Evolutionary conservation across 2,888 invertebrate species (phyloP).

Genomic region (Caenorhabditis japonica): DNA sequence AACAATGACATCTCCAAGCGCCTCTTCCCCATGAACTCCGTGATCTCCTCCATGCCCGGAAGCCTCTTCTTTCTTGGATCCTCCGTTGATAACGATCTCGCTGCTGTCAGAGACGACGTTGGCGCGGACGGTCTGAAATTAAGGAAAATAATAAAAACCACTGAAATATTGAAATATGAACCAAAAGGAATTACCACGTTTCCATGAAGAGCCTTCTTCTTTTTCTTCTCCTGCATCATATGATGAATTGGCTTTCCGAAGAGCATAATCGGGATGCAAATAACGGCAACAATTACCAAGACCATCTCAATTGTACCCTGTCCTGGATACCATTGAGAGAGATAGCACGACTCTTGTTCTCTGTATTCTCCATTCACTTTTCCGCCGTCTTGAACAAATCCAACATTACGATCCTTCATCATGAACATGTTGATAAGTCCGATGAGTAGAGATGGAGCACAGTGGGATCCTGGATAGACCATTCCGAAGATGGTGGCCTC

Average conservation of each 20-base stretch:
- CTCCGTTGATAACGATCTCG: conserved; percentile 74
- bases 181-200: conserved; percentile 58
- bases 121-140: conserved; percentile 71
- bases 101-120: conserved; percentile 74
- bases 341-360: conserved; percentile 62
- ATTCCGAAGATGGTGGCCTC: conserved; percentile 64
- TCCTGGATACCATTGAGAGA: conserved; percentile 78
- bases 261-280: conserved; percentile 77
- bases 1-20: conserved; percentile 89
- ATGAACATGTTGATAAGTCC: conserved; percentile 75
- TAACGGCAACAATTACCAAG: conserved; percentile 77
- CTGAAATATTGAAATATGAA: neutral
- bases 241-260: conserved; percentile 76
- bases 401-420: conserved; percentile 59
- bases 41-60: conserved; percentile 36
- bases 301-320: conserved; percentile 77
- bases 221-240: conserved; percentile 72
- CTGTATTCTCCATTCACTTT: conserved; percentile 40
- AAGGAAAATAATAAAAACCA: neutral
- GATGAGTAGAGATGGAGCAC: conserved; percentile 76
- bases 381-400: conserved; percentile 46
- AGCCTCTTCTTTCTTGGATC: conserved; percentile 54
- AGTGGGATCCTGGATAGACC: conserved; percentile 75
- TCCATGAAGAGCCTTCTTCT: conserved; percentile 66
- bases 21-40: conserved; percentile 57